Percentiles rank a stretch among this genome's conserved stretches.
Evolutionary conservation across 2,113 vertebrate genomes (phyloP).

Genomic region (Hydrochoerus hydrochaeris): DNA sequence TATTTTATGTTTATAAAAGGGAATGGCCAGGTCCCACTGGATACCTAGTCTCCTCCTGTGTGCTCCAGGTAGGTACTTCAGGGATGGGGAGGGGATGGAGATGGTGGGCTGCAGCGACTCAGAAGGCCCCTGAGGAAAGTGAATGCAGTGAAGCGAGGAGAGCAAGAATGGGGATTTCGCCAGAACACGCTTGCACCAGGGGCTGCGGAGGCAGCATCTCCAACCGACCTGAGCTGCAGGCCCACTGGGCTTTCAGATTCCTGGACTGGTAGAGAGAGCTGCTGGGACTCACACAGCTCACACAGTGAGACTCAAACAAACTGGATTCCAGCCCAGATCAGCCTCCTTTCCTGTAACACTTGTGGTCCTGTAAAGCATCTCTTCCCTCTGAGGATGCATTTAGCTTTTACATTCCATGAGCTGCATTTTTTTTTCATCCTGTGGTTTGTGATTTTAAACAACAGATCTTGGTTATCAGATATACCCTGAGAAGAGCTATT

Average conservation of each 20-base stretch:
- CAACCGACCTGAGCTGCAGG: too few species aligned
- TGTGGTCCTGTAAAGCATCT: background rate
- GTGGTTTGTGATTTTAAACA: background rate
- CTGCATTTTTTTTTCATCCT: background rate
- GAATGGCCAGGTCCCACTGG: background rate
- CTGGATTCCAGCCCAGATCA: background rate
- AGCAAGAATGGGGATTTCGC: background rate
- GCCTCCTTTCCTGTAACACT: background rate
- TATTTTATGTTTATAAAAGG: slow-evolving; percentile 69
- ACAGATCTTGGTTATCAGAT: background rate
- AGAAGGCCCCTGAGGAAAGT: background rate
- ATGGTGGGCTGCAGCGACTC: rapidly evolving
- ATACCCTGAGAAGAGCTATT: background rate
- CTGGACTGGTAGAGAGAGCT: background rate
- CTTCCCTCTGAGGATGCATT: background rate
- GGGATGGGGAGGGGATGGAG: background rate
- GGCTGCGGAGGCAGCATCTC: background rate
- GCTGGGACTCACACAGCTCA: rapidly evolving
- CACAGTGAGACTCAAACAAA: background rate
- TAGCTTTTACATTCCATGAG: background rate
- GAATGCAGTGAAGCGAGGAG: background rate
- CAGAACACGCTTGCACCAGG: background rate
- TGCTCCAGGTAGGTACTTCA: slow-evolving; percentile 10
- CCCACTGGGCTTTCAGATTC: background rate
- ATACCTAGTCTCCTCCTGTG: slow-evolving; percentile 35